Percentiles rank a stretch among this genome's conserved stretches.
phyloP scores from a whole-genome alignment of 1,140 invertebrate genomes.

The Artemia franciscana region DNA sequence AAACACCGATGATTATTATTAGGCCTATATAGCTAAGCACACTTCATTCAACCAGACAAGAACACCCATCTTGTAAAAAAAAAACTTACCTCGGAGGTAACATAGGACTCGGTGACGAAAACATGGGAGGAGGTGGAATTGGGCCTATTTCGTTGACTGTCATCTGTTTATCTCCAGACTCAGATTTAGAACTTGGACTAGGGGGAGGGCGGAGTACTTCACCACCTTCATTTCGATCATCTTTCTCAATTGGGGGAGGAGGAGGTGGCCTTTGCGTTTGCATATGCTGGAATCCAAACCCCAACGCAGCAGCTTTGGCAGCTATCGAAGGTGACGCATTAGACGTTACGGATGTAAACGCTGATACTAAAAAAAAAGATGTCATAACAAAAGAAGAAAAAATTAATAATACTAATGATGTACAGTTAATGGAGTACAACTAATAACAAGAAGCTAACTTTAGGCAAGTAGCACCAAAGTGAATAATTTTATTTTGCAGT shows the following conservation, averaged over 20 bases:
- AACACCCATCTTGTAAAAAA: too few species aligned
- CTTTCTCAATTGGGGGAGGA: constrained; percentile 11
- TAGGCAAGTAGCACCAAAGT: too few species aligned
- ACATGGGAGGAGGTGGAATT: constrained; percentile 84
- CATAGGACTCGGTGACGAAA: constrained; percentile 62
- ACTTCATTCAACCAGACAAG: too few species aligned
- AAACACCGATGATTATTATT: too few species aligned
- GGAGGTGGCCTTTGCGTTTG: constrained; percentile 15
- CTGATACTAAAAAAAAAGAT: background rate
- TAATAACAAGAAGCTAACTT: too few species aligned
- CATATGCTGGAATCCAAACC: background rate
- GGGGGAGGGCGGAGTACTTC: background rate
- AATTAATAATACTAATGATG: too few species aligned
- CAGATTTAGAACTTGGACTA: constrained; percentile 29
- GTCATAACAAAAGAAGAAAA: background rate
- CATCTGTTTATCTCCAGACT: constrained; percentile 69
- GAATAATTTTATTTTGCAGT: too few species aligned
- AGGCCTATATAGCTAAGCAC: too few species aligned
- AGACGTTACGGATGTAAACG: background rate
- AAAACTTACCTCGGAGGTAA: constrained; percentile 24
- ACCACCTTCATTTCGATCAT: background rate
- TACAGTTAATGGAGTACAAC: too few species aligned
- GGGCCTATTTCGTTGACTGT: constrained; percentile 75
- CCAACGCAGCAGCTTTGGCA: background rate
- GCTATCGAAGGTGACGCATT: background rate